These are phyloP conservation scores for Meghimatium bilineatum DNA, from an alignment of 2,888 invertebrate species.

Conservation along the genomic window DNA sequence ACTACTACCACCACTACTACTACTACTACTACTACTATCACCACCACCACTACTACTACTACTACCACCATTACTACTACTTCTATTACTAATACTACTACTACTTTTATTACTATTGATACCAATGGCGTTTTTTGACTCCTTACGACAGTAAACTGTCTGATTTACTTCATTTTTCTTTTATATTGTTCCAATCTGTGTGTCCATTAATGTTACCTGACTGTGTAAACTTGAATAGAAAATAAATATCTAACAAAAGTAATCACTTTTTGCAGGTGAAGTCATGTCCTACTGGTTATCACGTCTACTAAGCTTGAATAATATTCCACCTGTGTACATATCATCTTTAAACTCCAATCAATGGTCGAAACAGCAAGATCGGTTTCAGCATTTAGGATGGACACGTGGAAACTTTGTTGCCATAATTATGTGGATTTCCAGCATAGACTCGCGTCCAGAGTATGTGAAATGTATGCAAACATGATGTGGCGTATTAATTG, in stretches of 20 bases:
- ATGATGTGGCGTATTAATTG: no score
- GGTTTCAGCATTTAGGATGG: conserved; percentile 18
- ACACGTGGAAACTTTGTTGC: not conserved
- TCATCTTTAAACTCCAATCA: conserved; percentile 5
- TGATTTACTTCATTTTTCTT: no score
- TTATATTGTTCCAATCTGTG: no score
- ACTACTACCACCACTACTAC: no score
- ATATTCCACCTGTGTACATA: conserved; percentile 38
- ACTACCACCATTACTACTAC: not conserved
- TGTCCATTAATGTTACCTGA: no score
- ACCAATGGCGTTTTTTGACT: no score
- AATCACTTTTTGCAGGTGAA: conserved; percentile 31
- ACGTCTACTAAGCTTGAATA: conserved; percentile 17
- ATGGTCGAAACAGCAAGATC: conserved; percentile 5
- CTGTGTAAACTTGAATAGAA: not conserved
- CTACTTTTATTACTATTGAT: not conserved
- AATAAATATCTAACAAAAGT: not conserved
- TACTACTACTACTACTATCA: no score
- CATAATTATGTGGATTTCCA: conserved; percentile 28
- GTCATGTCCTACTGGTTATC: conserved; percentile 45
- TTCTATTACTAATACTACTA: not conserved
- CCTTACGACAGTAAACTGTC: no score
- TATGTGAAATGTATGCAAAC: conserved; percentile 2
- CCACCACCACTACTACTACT: no score
- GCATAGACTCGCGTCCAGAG: conserved; percentile 16